phyloP scores from a whole-genome alignment of 2,888 invertebrate genomes.

The Zhengitettix transpicula region DNA sequence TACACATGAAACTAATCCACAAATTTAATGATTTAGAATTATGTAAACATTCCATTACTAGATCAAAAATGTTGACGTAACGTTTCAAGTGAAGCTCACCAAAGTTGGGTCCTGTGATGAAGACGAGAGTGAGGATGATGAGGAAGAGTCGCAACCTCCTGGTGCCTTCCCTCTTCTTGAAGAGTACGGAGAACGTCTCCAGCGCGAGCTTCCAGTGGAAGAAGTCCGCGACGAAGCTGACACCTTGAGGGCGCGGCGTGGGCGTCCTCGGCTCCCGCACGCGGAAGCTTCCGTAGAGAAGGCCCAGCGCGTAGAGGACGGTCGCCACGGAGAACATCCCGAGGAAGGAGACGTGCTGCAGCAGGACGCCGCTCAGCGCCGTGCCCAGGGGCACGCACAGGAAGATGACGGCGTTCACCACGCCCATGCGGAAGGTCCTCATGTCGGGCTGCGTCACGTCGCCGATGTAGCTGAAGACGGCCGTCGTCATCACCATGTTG shows the following conservation, averaged over 20 bases:
- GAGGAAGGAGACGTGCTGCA: conserved; percentile 28
- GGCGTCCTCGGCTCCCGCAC: conserved; percentile 24
- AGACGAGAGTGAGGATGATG: neutral
- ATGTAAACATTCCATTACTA: no score
- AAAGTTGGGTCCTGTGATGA: neutral
- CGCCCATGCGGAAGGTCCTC: conserved; percentile 39
- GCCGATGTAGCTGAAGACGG: conserved; percentile 41
- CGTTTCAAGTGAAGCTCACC: conserved; percentile 2
- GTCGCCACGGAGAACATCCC: conserved; percentile 32
- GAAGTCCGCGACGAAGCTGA: neutral
- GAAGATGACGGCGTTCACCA: conserved; percentile 33
- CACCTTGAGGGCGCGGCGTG: neutral
- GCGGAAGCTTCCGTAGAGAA: conserved; percentile 29
- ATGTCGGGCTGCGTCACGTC: conserved; percentile 35
- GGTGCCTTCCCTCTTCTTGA: neutral
- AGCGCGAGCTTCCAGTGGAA: neutral
- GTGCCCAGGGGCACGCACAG: conserved; percentile 38
- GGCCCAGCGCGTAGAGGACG: conserved; percentile 27
- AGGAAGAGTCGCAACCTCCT: neutral
- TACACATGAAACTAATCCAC: no score
- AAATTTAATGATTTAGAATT: no score
- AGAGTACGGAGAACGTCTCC: neutral
- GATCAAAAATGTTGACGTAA: no score
- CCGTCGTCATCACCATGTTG: conserved; percentile 37
- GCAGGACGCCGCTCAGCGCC: conserved; percentile 34